Conservation (phyloP, 2,113 vertebrate species). For the Ginglymostoma cirratum region DNA sequence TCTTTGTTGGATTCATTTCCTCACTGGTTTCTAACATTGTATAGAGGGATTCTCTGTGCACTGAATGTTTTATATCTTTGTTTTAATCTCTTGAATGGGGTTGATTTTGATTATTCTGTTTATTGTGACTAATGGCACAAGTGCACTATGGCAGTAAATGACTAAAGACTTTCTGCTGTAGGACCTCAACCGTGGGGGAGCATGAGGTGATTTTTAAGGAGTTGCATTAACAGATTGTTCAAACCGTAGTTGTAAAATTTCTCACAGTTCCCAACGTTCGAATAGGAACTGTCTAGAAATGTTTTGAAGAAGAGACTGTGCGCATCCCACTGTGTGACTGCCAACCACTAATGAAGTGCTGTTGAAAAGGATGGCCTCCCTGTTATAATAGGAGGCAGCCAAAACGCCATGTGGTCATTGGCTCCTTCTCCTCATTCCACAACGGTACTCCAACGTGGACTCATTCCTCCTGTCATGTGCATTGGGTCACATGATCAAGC, state of each 20-base stretch:
- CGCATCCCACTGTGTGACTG: not conserved
- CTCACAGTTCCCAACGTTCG: not conserved
- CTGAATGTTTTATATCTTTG: not conserved
- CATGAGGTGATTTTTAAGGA: not conserved
- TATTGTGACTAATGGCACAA: not conserved
- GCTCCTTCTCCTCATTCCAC: not conserved
- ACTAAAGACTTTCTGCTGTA: not conserved
- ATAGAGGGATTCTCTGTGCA: not conserved
- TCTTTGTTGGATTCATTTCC: not conserved
- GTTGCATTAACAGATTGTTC: not conserved
- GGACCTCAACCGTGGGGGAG: not conserved
- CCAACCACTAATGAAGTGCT: not conserved
- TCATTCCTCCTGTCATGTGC: not conserved
- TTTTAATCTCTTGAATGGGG: not conserved
- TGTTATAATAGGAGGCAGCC: not conserved
- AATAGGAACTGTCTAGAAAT: not conserved
- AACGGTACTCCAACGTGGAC: not conserved
- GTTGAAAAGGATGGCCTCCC: not conserved
- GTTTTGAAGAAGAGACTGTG: not conserved
- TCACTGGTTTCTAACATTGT: not conserved
- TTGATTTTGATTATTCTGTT: not conserved
- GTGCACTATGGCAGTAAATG: not conserved
- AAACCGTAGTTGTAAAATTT: not conserved
- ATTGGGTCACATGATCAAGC: not conserved
- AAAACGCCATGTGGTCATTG: not conserved